Base-by-base conservation (phyloP, 2,888 invertebrate genomes). In the Rotaria magnacalcarata region DNA sequence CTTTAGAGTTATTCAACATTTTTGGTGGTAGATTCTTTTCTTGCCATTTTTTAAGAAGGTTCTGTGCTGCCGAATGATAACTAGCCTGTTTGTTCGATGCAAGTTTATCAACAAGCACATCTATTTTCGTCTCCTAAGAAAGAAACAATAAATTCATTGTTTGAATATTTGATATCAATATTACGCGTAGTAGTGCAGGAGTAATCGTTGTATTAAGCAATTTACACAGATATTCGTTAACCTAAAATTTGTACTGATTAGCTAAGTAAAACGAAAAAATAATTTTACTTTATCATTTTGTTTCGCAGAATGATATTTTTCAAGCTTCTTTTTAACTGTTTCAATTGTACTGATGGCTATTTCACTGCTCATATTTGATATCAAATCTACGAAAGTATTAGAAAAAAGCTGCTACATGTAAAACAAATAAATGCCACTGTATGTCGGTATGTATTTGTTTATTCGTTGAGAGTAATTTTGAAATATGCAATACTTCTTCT, bases 231-330 rank as follows among this genome's bases (percentile, higher is more conserved):
- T 80, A 80, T n/a, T 80, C 80, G 19, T 43, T 2, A 24, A 80
- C 80, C 80, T 80, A 80, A n/a, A 47, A 80, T 21, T 3, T n/a
- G n/a, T 24, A 24, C 10, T 0, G 6, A 47, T 80, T 16, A 34
- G 11, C 16, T 8, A 47, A 43, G n/a, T 2, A 11, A 47, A 7
- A 10, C 3, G 19, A 4, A 24, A 47, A n/a, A 5, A 24, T 24
- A 24, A 47, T 16, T 47, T 80, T 80, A 80, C 80, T 24, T 80
- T 80, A 80, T 80, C 80, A 80, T 47, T 47, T 21, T 80, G 47
- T 8, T 47, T 43, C n/a, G 43, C 24, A 11, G 2, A 1, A 10
- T n/a, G 24, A 47, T 80, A 80, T 47, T 80, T 80, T 6, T 80
- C 11, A 19, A 80, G 19, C 47, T 80, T 80, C 24, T 43, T 47